These are phyloP conservation scores for Ciconia stormi DNA, from an alignment of 2,113 vertebrate species.

Conservation along the genomic window DNA sequence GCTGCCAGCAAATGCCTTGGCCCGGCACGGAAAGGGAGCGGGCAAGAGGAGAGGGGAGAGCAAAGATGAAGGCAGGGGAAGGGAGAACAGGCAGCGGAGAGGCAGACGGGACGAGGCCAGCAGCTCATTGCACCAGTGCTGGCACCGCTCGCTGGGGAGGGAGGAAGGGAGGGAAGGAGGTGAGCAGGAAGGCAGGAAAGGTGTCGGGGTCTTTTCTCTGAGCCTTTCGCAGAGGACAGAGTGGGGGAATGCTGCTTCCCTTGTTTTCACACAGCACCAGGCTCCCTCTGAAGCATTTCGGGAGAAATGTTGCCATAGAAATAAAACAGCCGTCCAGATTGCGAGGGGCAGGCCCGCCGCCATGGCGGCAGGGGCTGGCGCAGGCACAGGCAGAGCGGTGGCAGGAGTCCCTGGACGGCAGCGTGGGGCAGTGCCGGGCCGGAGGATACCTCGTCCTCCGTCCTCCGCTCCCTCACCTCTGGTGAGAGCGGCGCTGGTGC, in stretches of 20 bases:
- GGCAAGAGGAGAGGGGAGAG: neutral
- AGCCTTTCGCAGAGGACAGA: neutral
- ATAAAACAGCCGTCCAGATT: neutral
- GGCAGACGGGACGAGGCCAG: neutral
- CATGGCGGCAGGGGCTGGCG: neutral
- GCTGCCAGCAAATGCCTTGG: neutral
- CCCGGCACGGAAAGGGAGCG: neutral
- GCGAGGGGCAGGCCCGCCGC: neutral
- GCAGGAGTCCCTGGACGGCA: neutral
- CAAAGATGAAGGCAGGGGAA: neutral
- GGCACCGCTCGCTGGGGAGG: fast-evolving
- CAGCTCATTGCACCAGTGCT: neutral
- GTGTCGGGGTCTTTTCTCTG: neutral
- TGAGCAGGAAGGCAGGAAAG: neutral
- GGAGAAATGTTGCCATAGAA: constrained; percentile 64
- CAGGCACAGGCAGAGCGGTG: fast-evolving
- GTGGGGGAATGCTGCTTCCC: neutral
- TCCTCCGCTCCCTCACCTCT: neutral
- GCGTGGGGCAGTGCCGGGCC: fast-evolving
- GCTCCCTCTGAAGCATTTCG: neutral
- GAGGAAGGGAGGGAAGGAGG: neutral
- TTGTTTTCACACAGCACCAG: neutral
- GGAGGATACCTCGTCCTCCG: neutral
- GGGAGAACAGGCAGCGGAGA: neutral
- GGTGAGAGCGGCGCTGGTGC: neutral